phyloP scores from a whole-genome alignment of 1,140 invertebrate genomes.

The Elymnias hypermnestra region DNA sequence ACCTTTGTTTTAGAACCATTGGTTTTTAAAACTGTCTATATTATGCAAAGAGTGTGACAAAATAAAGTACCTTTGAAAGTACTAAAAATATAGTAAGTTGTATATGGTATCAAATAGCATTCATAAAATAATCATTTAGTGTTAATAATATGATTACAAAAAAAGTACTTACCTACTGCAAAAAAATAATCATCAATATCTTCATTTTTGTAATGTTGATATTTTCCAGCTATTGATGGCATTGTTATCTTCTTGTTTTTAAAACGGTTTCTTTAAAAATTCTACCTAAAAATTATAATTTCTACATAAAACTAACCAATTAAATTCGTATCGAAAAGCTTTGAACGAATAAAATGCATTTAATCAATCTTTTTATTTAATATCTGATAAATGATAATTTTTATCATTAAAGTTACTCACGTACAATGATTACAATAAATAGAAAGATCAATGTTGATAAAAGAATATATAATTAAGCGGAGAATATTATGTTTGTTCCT shows the following conservation, averaged over 20 bases:
- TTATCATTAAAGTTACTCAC: slow-evolving; percentile 17
- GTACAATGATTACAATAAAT: slow-evolving; percentile 14
- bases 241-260: slow-evolving; percentile 45
- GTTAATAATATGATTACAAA: not conserved
- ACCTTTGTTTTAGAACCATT: no score
- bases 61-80: no score
- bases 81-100: no score
- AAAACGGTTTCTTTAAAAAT: slow-evolving; percentile 1
- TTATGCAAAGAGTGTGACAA: no score
- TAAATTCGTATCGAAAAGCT: no score
- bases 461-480: no score
- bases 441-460: not conserved
- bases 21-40: no score
- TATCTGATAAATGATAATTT: slow-evolving; percentile 9
- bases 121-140: not conserved
- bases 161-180: slow-evolving; percentile 72
- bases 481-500: no score
- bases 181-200: slow-evolving; percentile 80
- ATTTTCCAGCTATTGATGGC: slow-evolving; percentile 76
- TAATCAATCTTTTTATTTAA: no score
- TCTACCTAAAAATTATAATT: not conserved
- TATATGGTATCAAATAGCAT: no score
- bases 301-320: no score
- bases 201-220: slow-evolving; percentile 79
- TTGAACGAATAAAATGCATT: no score